Evolutionary conservation across 2,888 invertebrate genomes (phyloP), one percentile per base, ranked within the genome.

Genomic region (Plebejus anna): DNA sequence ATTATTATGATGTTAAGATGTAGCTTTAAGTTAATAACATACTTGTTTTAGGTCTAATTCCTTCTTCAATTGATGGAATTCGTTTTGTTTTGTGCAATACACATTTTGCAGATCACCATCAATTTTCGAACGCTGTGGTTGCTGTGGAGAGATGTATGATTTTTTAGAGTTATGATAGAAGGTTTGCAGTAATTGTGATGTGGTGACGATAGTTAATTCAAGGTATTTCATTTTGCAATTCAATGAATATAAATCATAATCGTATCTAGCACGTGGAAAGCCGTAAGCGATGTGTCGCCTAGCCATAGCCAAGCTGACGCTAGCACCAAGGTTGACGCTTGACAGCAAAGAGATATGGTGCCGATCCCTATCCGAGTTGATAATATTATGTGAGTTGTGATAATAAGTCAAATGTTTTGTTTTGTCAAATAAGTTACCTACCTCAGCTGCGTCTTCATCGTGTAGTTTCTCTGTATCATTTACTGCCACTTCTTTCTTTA

Each of bases 1-100:
- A 75, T 22, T 22, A 9, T 28, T 61, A 11, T 4, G 32, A 13
- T 28, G 75, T 76, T 76, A 71, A 77, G 13, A 51, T 11, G 3
- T 51, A 51, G 55, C 13, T 55, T 16, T 13, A 55, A 4, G 4
- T 55, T 66, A 66, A 5, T 28, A 36, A 36, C 66, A 36, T 81
- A 93, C 94, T 86, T 94, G 94, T 84, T 92, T 93, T 51, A 92
- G 79, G 82, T 94, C 93, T n/a, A 94, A 82, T 78, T 93, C 93
- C 80, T 88, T 93, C 80, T 93, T 94, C 88, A 93, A 82, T 32
- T 77, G 79, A 36, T 87, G 86, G 80, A 90, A 92, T 82, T 89
- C 85, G 79, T 84, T 86, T 70, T 89, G 87, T 79, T 89, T 92
- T 16, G 80, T 78, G 7, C 78, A 77, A 77, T 85, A 91, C 4